Conservation (phyloP, 2,888 invertebrate genomes). For the Tachina lurida region DNA sequence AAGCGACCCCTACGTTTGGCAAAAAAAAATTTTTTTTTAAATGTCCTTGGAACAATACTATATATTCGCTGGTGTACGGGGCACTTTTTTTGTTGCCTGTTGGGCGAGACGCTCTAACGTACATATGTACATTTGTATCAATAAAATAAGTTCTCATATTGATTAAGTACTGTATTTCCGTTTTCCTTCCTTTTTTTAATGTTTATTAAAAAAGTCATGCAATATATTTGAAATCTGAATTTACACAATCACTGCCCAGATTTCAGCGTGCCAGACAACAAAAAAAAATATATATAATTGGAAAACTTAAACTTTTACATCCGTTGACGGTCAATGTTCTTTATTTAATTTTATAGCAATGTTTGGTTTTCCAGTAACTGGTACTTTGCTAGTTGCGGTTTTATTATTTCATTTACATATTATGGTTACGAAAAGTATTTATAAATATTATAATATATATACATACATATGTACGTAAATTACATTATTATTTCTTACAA, state of each 20-base stretch:
- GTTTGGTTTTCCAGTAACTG: background rate
- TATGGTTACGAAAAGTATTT: background rate
- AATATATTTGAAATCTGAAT: background rate
- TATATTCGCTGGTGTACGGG: too few species aligned
- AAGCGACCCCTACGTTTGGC: too few species aligned
- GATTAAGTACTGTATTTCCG: too few species aligned
- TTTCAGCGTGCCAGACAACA: background rate
- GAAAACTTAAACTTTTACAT: background rate
- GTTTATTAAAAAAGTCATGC: too few species aligned
- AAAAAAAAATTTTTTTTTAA: too few species aligned
- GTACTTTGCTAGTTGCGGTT: slow-evolving; percentile 7
- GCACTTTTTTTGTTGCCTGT: too few species aligned
- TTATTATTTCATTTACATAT: background rate
- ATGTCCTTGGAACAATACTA: too few species aligned
- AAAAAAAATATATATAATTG: background rate
- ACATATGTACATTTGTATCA: too few species aligned
- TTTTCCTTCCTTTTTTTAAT: too few species aligned
- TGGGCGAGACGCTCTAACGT: too few species aligned
- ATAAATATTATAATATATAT: background rate
- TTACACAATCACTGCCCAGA: background rate
- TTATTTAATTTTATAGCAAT: background rate
- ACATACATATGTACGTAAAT: background rate
- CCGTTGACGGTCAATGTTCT: slow-evolving; percentile 9
- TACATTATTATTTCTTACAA: background rate
- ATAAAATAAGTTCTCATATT: too few species aligned